Evolutionary conservation across 2,113 vertebrate species (phyloP).

Genomic region (Holacanthus passer): DNA sequence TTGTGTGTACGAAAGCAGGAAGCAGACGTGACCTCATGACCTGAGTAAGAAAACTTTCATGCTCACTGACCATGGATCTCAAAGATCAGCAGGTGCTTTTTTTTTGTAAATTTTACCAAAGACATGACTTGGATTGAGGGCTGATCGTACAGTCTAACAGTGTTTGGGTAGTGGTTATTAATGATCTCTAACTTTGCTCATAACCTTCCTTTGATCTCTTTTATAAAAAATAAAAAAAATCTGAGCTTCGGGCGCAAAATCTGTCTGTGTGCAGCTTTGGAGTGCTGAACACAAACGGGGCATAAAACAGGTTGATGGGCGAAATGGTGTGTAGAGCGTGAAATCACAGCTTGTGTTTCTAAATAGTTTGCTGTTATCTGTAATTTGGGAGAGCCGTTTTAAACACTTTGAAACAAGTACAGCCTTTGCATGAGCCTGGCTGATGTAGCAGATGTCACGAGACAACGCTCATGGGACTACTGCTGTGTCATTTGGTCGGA

Average conservation of each 20-base stretch:
- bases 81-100: background rate
- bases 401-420: slow-evolving; percentile 30
- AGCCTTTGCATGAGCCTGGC: slow-evolving; percentile 19
- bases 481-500: slow-evolving; percentile 24
- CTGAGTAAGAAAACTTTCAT: background rate
- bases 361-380: slow-evolving; percentile 28
- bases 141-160: background rate
- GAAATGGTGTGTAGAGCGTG: background rate
- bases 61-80: background rate
- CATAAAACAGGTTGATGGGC: slow-evolving; percentile 10
- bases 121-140: background rate
- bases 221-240: background rate
- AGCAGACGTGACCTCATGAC: background rate
- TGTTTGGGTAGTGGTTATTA: background rate
- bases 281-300: background rate
- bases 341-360: slow-evolving; percentile 32
- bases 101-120: background rate
- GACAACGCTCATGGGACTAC: slow-evolving; percentile 20
- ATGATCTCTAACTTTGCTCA: background rate
- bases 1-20: background rate
- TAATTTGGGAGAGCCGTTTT: slow-evolving; percentile 26
- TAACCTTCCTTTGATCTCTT: background rate
- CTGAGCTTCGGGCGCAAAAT: background rate
- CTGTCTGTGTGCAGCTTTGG: background rate
- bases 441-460: slow-evolving; percentile 36